A percentile compares a stretch with the other conserved stretches of the same genome.
Evolutionary conservation across 2,797 vertebrate genomes (phyloP).

Genomic region (Nasua narica): DNA sequence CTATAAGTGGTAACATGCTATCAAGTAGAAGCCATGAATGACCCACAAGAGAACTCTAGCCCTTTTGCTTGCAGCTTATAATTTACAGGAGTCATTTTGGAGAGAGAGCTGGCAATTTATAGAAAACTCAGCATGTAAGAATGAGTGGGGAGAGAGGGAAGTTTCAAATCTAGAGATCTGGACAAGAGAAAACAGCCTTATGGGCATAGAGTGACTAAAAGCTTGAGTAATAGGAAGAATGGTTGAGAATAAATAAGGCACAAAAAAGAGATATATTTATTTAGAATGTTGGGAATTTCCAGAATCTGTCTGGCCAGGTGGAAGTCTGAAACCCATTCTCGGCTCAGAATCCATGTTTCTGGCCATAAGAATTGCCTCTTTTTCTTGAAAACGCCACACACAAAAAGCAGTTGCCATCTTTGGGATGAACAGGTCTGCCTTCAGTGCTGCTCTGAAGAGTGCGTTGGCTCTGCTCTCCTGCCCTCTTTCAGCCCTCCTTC

Average conservation of each 20-base stretch:
- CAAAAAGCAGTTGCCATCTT: not conserved
- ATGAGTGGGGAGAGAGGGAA: not conserved
- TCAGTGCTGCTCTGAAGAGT: not conserved
- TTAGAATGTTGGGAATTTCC: not conserved
- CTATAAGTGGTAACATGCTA: not conserved
- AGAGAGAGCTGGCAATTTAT: not conserved
- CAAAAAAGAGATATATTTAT: not conserved
- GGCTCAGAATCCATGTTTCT: not conserved
- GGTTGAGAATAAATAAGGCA: not conserved
- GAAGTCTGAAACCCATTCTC: not conserved
- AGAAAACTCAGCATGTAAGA: not conserved
- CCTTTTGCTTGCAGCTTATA: not conserved
- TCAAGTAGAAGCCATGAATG: not conserved
- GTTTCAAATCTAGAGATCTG: not conserved
- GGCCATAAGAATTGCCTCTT: not conserved
- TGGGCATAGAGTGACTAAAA: not conserved
- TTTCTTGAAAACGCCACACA: not conserved
- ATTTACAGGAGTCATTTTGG: not conserved
- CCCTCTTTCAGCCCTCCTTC: not conserved
- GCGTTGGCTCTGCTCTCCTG: not conserved
- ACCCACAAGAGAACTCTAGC: not conserved
- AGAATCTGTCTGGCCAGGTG: not conserved
- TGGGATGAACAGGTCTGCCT: not conserved
- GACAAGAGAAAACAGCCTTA: not conserved
- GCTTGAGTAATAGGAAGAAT: not conserved